phyloP scores from a whole-genome alignment of 2,888 invertebrate genomes.

The Zhuqinia jingwanae region DNA sequence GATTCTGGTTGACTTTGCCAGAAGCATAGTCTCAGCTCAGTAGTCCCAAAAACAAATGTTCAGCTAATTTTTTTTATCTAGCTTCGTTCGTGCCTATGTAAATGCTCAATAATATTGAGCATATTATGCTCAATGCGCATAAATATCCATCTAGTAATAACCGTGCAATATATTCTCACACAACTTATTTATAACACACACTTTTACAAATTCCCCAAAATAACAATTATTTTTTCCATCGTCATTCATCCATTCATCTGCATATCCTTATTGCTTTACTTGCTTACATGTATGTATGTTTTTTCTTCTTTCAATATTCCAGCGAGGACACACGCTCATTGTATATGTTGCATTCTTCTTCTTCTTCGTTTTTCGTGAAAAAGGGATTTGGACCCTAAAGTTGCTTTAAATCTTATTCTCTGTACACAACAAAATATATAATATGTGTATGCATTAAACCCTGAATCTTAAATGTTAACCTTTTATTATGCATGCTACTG shows the following conservation, averaged over 20 bases:
- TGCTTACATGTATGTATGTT: not conserved
- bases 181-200: too few species aligned
- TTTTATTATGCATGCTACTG: too few species aligned
- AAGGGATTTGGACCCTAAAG: not conserved
- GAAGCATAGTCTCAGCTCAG: slow-evolving; percentile 15
- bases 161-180: not conserved
- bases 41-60: slow-evolving; percentile 18
- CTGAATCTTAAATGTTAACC: too few species aligned
- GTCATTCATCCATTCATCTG: slow-evolving; percentile 5
- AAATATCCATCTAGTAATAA: not conserved
- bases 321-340: slow-evolving; percentile 11
- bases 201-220: too few species aligned
- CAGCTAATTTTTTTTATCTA: not conserved
- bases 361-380: not conserved
- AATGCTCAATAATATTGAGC: too few species aligned
- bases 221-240: too few species aligned
- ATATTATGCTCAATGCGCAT: too few species aligned
- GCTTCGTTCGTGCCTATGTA: not conserved
- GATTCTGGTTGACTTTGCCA: slow-evolving; percentile 18
- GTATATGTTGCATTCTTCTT: not conserved
- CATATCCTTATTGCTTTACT: slow-evolving; percentile 8
- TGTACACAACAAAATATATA: too few species aligned
- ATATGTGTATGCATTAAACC: too few species aligned
- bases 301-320: not conserved
- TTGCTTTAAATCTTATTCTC: too few species aligned